phyloP scores from a whole-genome alignment of 2,113 vertebrate species.

The Heterochromis multidens region DNA sequence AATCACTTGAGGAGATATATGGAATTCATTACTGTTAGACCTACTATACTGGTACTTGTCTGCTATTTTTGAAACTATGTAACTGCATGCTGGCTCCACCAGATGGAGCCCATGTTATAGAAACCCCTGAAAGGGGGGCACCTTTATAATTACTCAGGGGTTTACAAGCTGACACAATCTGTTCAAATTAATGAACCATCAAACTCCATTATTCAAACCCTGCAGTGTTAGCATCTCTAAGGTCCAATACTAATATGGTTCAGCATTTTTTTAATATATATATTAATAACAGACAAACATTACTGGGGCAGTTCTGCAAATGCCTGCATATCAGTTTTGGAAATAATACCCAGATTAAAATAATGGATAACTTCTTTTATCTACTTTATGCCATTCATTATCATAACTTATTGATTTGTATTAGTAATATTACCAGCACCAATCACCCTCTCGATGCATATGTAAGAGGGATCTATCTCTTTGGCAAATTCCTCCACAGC shows the following conservation, averaged over 20 bases:
- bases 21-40: neutral
- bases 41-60: neutral
- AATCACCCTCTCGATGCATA: slow-evolving; percentile 97
- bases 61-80: neutral
- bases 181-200: slow-evolving; percentile 38
- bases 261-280: slow-evolving; percentile 8
- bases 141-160: neutral
- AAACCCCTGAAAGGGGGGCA: neutral
- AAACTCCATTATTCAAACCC: slow-evolving; percentile 24
- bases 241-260: slow-evolving; percentile 27
- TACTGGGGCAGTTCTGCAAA: neutral
- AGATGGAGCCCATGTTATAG: slow-evolving; percentile 44
- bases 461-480: slow-evolving; percentile 96
- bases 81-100: slow-evolving; percentile 14
- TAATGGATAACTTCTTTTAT: neutral
- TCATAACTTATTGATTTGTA: neutral
- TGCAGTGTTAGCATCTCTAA: slow-evolving; percentile 4
- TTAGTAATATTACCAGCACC: slow-evolving; percentile 84
- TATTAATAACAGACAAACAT: neutral
- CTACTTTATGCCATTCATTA: neutral
- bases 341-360: neutral
- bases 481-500: slow-evolving; percentile 97
- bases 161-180: slow-evolving; percentile 26
- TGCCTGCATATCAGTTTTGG: neutral
- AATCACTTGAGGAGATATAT: neutral